Evolutionary conservation across 2,797 vertebrate species (phyloP), one percentile per base, ranked within the genome.

Genomic region (Gymnocypris eckloni): DNA sequence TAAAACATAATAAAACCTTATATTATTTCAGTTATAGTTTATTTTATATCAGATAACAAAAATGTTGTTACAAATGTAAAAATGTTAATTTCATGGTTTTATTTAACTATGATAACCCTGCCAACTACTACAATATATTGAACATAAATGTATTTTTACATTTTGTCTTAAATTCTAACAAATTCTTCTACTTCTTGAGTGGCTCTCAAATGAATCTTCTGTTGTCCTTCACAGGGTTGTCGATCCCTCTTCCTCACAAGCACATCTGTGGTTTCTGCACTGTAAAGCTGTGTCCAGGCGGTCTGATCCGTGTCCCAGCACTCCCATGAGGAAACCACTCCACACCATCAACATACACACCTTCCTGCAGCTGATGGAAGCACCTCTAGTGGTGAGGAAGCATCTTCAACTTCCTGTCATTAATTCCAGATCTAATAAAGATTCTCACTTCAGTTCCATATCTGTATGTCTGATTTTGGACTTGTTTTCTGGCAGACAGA

Each of bases 291-390:
- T 87, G 67, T 73, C 76, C 0, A 92, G 89, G 6, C 89, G 81
- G 52, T 90, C 87, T 0, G 95, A 96, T 79, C 93, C 93, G 18
- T 99, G 98, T 89, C 94, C 91, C 69, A 91, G 94, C 88, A 97
- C 97, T 0, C 91, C 88, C 12, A 95, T 98, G 96, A 96, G 91
- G 76, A 95, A 94, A 64, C 85, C 95, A 0, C 85, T 99, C 87
- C 95, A 96, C 28, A 95, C 96, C 12, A 93, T 99, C 86, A 96
- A 91, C 92, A 95, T 99, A 84, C 96, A 99, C 93, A 92, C 92
- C 48, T 98, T 98, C 92, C 94, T 99, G 87, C 98, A 98, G 92
- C 94, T 97, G 73, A 97, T 98, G 97, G 96, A 95, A 25, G 95
- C 96, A 48, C 97, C 98, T 0, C 90, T 98, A 1, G 92, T 99